phyloP scores from a whole-genome alignment of 2,113 vertebrate genomes.

The Tyrannus savana region DNA sequence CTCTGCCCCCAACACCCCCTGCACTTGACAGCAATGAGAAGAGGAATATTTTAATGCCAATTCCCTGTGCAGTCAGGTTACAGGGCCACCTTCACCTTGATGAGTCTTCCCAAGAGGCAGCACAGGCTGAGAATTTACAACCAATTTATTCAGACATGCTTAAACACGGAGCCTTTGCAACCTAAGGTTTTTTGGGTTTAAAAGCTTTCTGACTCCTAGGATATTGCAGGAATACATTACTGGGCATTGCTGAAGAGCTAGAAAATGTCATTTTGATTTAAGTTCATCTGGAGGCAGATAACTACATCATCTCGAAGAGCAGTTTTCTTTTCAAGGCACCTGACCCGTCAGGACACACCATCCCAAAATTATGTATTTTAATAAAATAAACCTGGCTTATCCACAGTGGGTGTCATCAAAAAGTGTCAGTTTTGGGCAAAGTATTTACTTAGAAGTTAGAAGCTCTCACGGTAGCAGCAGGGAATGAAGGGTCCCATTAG shows the following conservation, averaged over 20 bases:
- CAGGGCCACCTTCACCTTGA: not conserved
- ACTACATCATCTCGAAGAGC: not conserved
- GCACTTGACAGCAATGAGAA: not conserved
- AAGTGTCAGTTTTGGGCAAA: not conserved
- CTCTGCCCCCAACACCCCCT: not conserved
- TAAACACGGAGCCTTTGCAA: not conserved
- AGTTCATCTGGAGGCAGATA: not conserved
- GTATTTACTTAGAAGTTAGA: not conserved
- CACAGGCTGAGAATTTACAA: not conserved
- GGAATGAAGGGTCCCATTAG: not conserved
- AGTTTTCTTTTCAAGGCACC: not conserved
- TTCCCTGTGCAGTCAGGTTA: not conserved
- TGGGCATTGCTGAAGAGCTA: not conserved
- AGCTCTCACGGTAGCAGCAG: not conserved
- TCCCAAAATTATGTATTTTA: not conserved
- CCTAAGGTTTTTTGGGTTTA: not conserved
- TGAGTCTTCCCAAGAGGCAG: not conserved
- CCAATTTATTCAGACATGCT: not conserved
- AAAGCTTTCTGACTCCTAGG: not conserved
- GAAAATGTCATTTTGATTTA: not conserved
- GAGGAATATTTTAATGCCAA: not conserved
- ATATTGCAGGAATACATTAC: not conserved
- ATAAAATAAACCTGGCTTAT: not conserved
- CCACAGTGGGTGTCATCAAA: accelerated
- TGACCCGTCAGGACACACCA: accelerated